phyloP scores from a whole-genome alignment of 2,113 vertebrate species.

The Dendrocopos noguchii region DNA sequence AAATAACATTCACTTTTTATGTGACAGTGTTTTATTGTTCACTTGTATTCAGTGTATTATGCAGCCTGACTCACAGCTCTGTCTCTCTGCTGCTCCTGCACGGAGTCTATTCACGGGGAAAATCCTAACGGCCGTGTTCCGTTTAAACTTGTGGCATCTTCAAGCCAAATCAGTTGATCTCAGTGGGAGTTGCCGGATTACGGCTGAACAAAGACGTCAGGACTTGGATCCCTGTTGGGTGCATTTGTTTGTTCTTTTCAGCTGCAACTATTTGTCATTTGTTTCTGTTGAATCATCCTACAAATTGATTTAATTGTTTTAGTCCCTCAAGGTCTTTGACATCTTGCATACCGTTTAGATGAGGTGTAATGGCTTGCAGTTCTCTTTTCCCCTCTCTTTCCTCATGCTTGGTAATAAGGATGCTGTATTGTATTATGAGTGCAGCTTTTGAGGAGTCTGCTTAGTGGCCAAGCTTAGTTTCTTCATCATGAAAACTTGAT shows the following conservation, averaged over 20 bases:
- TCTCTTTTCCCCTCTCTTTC: neutral
- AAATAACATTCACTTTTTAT: constrained; percentile 10
- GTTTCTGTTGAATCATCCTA: constrained; percentile 11
- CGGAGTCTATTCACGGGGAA: neutral
- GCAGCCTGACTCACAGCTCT: neutral
- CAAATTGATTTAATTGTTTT: constrained; percentile 54
- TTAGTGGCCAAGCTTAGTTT: neutral
- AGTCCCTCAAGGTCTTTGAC: neutral
- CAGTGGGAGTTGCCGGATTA: constrained; percentile 24
- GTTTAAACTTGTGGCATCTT: neutral
- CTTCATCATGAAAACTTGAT: neutral
- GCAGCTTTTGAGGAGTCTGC: neutral
- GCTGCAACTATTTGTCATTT: constrained; percentile 17
- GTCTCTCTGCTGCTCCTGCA: neutral
- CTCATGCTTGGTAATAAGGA: neutral
- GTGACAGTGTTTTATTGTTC: neutral
- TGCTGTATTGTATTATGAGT: neutral
- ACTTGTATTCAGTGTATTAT: neutral
- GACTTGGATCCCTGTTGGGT: neutral
- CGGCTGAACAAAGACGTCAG: constrained; percentile 11
- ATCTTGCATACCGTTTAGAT: neutral
- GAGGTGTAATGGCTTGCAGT: neutral
- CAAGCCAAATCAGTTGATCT: constrained; percentile 4
- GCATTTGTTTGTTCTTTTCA: constrained; percentile 36
- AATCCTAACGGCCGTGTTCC: constrained; percentile 5